A percentile compares a stretch with the other conserved stretches of the same genome.
These are phyloP conservation scores for Geotrupes spiniger DNA, from an alignment of 2,888 invertebrate genomes.

Conservation along the genomic window DNA sequence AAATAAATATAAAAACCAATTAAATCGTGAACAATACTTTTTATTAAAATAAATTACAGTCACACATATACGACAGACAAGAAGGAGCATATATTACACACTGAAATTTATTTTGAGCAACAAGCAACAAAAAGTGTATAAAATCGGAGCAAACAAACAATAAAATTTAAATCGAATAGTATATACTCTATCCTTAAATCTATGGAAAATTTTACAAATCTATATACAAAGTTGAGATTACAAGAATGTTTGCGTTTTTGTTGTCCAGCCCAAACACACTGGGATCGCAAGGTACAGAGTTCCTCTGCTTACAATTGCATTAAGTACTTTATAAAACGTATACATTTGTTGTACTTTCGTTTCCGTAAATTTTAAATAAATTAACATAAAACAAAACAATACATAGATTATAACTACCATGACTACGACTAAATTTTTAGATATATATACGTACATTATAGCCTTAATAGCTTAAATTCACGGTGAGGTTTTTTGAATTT, in stretches of 20 bases:
- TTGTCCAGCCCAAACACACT: constrained; percentile 45
- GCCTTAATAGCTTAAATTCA: constrained; percentile 42
- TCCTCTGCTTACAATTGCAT: constrained; percentile 33
- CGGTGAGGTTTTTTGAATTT: constrained; percentile 39
- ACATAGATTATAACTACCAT: constrained; percentile 24
- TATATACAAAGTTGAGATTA: constrained; percentile 40
- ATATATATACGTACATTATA: constrained; percentile 41
- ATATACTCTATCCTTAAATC: constrained; percentile 51
- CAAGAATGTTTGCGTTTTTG: constrained; percentile 23
- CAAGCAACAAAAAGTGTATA: constrained; percentile 50
- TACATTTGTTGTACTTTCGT: constrained; percentile 51
- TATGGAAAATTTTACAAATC: constrained; percentile 48
- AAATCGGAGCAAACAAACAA: constrained; percentile 38
- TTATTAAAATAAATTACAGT: constrained; percentile 55
- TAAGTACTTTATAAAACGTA: constrained; percentile 44
- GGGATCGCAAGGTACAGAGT: constrained; percentile 47
- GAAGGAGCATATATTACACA: constrained; percentile 46
- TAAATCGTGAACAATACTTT: constrained; percentile 45
- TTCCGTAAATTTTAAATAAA: constrained; percentile 30
- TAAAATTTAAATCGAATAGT: constrained; percentile 41
- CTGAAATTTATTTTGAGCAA: constrained; percentile 51
- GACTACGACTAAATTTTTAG: constrained; percentile 30
- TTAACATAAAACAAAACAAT: constrained; percentile 23
- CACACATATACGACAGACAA: constrained; percentile 51
- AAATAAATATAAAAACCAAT: too few relatives aligned